Conservation (phyloP, 2,113 vertebrate genomes). For the Alexandromys fortis region DNA sequence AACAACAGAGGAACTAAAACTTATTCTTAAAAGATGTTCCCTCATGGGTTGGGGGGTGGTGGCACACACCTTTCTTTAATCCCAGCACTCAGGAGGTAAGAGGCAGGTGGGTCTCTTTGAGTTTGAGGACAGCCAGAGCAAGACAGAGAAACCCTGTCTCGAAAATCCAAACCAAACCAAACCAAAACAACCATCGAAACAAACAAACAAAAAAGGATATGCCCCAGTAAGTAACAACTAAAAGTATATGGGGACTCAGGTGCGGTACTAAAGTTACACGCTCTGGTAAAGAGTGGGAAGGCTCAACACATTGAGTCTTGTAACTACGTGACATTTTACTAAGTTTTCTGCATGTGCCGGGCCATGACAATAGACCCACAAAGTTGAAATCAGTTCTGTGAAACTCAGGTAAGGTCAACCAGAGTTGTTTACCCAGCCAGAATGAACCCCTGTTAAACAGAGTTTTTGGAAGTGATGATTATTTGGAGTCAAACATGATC, state of each 20-base stretch:
- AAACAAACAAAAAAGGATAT: background rate
- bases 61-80: background rate
- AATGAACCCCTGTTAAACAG: background rate
- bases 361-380: background rate
- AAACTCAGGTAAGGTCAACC: background rate
- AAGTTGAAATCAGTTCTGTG: background rate
- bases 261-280: background rate
- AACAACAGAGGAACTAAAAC: slow-evolving; percentile 31
- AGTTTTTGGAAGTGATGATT: background rate
- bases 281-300: background rate
- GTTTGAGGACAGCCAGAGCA: background rate
- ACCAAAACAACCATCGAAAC: too few species aligned
- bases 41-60: background rate
- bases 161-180: background rate
- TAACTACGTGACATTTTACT: slow-evolving; percentile 7
- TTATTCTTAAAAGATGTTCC: background rate
- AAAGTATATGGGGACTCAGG: background rate
- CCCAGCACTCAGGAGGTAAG: background rate
- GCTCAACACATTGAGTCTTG: background rate
- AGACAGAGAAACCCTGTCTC: background rate
- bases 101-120: background rate
- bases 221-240: slow-evolving; percentile 15
- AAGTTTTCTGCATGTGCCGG: background rate
- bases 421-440: background rate
- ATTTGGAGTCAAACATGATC: slow-evolving; percentile 32